Base-by-base conservation (phyloP, 2,797 vertebrate species). In the Chaetodon trifasciatus region DNA sequence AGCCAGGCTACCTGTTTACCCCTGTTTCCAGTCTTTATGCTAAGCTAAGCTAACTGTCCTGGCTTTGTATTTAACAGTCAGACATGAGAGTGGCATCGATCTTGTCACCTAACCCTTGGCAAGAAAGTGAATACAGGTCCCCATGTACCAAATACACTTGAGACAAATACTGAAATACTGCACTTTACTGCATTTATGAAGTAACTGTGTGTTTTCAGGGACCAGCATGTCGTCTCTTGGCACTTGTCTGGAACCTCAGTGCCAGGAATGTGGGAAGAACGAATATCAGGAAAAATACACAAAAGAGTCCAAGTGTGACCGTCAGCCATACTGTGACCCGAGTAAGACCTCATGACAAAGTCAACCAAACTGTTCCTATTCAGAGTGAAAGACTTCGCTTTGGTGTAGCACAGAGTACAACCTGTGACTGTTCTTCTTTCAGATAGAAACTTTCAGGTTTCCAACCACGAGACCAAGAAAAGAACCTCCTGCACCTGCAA, bases 321-420 rank as follows among this genome's bases (percentile, higher is more conserved):
- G 0, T 0, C 96, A 96, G 49, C 91, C 86, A 0, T 91, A 74
- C 81, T 96, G 96, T 50, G 95, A 96, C 74, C 12, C 8, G 15
- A 90, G 96, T 96, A 71, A 92, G 95, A 78, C 21, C 49, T 2
- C 6, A 1, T 23, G 12, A 47, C 15, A 0, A n/a, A n/a, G n/a
- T n/a, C n/a, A n/a, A n/a, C n/a, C n/a, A n/a, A 68, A 24, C 56
- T 15, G 42, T 8, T 24, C 35, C 0, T 24, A 8, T 11, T 23
- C 35, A 32, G 28, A 32, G 28, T 4, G 10, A 19, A 0, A 6
- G 1, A 39, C 11, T 6, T 15, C 6, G 16, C 19, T 49, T 78
- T 16, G 8, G 24, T n/a, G 35, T 5, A 15, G 15, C 50, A 3
- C 21, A 6, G 28, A 0, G 8, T 9, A 58, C n/a, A 55, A 8